phyloP scores from a whole-genome alignment of 2,888 invertebrate species.

The Eudemis profundana region DNA sequence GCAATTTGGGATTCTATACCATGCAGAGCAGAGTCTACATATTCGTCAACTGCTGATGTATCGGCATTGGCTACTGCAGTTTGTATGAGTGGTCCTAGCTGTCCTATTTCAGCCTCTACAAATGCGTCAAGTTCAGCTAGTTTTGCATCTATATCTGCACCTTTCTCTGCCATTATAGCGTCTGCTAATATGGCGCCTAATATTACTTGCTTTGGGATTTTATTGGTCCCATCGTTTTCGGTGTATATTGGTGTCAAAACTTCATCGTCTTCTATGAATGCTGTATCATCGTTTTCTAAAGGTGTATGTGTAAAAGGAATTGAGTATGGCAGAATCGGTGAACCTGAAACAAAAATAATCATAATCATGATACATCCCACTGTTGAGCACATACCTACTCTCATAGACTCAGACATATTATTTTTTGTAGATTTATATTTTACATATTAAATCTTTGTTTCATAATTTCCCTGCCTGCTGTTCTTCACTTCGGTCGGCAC shows the following conservation, averaged over 20 bases:
- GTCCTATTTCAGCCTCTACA: constrained; percentile 7
- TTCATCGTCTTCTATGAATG: background rate
- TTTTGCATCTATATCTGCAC: constrained; percentile 16
- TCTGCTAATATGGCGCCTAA: constrained; percentile 20
- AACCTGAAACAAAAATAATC: background rate
- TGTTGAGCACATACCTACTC: too few relatives aligned
- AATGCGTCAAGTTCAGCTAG: constrained; percentile 13
- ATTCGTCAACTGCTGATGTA: background rate
- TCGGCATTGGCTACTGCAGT: background rate
- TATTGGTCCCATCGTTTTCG: background rate
- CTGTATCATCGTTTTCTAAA: background rate
- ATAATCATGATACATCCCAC: background rate
- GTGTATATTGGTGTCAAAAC: background rate
- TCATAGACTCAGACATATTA: too few relatives aligned
- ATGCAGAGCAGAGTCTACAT: background rate
- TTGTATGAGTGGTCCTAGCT: background rate
- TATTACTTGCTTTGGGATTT: constrained; percentile 6
- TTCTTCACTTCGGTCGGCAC: too few relatives aligned
- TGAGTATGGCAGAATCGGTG: background rate
- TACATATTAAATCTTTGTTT: too few relatives aligned
- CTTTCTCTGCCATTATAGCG: constrained; percentile 4
- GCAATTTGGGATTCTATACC: constrained; percentile 7
- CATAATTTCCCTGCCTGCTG: too few relatives aligned
- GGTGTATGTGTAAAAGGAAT: background rate
- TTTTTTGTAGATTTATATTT: too few relatives aligned